Evolutionary conservation across 2,888 invertebrate genomes (phyloP).

Genomic region (Hirtodrosophila confusa): DNA sequence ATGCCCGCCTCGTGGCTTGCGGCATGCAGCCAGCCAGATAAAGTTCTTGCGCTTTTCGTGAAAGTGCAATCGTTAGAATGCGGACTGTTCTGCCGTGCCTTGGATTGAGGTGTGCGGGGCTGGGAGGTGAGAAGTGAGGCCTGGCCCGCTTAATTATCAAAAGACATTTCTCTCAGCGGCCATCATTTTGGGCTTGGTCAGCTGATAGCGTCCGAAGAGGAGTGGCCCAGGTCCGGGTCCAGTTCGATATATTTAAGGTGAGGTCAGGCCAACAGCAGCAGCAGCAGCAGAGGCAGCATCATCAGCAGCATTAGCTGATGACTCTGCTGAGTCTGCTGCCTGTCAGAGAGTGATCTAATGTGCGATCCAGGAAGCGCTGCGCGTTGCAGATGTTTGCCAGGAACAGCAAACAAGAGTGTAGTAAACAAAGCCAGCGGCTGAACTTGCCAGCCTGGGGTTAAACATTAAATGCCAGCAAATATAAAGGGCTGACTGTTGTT

Average conservation of each 20-base stretch:
- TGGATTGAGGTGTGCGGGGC: not conserved
- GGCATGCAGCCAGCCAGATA: constrained; percentile 65
- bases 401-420: constrained; percentile 35
- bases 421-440: constrained; percentile 28
- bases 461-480: constrained; percentile 32
- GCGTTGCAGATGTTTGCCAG: constrained; percentile 60
- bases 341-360: constrained; percentile 71
- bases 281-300: constrained; percentile 1
- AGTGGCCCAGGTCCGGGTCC: constrained; percentile 48
- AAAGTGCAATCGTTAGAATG: constrained; percentile 79
- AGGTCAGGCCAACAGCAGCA: constrained; percentile 57
- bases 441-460: constrained; percentile 31
- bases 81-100: constrained; percentile 14
- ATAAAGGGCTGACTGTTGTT: constrained; percentile 34
- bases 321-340: constrained; percentile 17
- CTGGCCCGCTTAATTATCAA: constrained; percentile 75
- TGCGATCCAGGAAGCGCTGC: constrained; percentile 72
- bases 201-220: constrained; percentile 49
- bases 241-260: constrained; percentile 62
- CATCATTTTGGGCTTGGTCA: constrained; percentile 64
- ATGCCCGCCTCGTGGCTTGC: constrained; percentile 55
- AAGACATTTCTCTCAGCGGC: constrained; percentile 67
- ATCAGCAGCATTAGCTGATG: constrained; percentile 29
- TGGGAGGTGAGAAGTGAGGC: not conserved
- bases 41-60: constrained; percentile 76